These are phyloP conservation scores for Podarcis muralis DNA, from an alignment of 2,113 vertebrate genomes.

Conservation along the genomic window DNA sequence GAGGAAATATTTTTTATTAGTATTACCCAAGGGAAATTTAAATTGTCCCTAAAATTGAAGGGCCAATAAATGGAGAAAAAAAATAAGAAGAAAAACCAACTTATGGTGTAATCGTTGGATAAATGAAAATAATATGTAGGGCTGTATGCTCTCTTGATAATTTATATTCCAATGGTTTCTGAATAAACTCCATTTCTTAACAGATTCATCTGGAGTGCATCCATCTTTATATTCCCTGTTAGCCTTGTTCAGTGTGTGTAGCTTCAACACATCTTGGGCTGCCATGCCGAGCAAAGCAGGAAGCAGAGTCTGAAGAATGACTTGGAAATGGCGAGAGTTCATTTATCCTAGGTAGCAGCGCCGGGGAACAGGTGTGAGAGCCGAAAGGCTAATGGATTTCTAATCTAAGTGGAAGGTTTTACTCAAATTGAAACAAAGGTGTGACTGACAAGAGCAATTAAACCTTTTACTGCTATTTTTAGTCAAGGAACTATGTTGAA, in stretches of 20 bases:
- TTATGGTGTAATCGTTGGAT: too few species aligned
- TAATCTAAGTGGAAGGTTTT: conserved; percentile 56
- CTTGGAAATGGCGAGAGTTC: not conserved
- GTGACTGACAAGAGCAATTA: conserved; percentile 65
- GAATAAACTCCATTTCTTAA: not conserved
- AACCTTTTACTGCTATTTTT: conserved; percentile 53
- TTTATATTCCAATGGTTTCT: too few species aligned
- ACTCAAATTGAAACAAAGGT: conserved; percentile 62
- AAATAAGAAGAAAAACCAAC: too few species aligned
- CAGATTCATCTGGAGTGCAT: not conserved
- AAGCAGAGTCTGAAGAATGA: not conserved
- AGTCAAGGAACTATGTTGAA: conserved; percentile 34
- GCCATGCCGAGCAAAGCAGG: not conserved
- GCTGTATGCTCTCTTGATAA: too few species aligned
- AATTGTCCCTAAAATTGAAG: too few species aligned
- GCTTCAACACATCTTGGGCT: not conserved
- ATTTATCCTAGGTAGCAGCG: not conserved
- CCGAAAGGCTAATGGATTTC: conserved; percentile 61
- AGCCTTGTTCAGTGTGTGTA: not conserved
- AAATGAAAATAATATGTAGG: too few species aligned
- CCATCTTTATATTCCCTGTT: not conserved
- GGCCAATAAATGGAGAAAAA: too few species aligned
- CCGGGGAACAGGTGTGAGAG: conserved; percentile 35
- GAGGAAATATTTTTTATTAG: too few species aligned
- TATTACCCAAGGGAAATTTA: too few species aligned